A percentile compares a stretch with the other conserved stretches of the same genome.
These are phyloP conservation scores for Anthopleura sola DNA, from an alignment of 64 coral and sea anemone genomes.

Conservation along the genomic window DNA sequence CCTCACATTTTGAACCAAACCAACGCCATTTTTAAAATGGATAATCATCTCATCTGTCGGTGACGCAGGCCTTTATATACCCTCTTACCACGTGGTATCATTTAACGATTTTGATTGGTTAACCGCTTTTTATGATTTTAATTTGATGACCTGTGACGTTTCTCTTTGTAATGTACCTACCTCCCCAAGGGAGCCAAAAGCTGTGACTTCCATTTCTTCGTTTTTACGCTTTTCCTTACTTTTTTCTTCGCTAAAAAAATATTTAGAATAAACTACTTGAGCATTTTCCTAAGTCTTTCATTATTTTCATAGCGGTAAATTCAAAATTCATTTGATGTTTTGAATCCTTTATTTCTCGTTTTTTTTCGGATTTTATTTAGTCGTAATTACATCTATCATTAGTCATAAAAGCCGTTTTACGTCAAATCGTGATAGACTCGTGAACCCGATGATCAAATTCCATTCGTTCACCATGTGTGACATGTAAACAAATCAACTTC, in stretches of 20 bases:
- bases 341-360: too few relatives aligned
- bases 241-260: not conserved
- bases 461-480: not conserved
- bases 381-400: not conserved
- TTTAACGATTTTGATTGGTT: conserved; percentile 62
- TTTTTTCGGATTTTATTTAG: not conserved
- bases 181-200: not conserved
- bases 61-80: conserved; percentile 33
- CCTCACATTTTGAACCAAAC: conserved; percentile 81
- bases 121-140: not conserved
- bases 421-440: not conserved
- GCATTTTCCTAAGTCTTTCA: not conserved
- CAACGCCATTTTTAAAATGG: conserved; percentile 99
- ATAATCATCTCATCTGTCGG: conserved; percentile 89
- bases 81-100: conserved; percentile 54
- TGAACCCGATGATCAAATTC: not conserved
- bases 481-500: not conserved
- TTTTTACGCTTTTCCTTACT: not conserved
- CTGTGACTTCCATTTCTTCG: not conserved
- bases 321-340: too few relatives aligned
- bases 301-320: too few relatives aligned
- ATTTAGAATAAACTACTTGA: not conserved
- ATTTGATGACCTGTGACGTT: conserved; percentile 15
- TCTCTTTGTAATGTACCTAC: not conserved
- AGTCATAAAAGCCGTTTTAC: not conserved